phyloP scores from a whole-genome alignment of 1,140 invertebrate species.

The Drosophila pachea region DNA sequence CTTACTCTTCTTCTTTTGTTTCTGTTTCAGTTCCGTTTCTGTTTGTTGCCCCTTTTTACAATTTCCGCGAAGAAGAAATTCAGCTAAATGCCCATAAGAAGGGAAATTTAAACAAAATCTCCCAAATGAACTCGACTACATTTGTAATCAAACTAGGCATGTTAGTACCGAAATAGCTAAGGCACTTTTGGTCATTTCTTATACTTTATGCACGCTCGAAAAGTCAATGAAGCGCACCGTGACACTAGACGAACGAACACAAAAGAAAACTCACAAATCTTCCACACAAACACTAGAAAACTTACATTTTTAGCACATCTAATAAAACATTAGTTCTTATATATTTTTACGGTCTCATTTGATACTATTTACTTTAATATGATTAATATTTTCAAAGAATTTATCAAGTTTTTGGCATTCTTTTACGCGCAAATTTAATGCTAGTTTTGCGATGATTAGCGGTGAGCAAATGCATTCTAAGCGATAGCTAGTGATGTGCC shows the following conservation, averaged over 20 bases:
- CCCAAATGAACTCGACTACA: not conserved
- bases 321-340: slow-evolving; percentile 4
- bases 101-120: slow-evolving; percentile 10
- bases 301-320: slow-evolving; percentile 41
- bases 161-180: slow-evolving; percentile 6
- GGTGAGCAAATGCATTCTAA: slow-evolving; percentile 26
- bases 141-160: slow-evolving; percentile 1
- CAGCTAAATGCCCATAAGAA: slow-evolving; percentile 41
- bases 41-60: slow-evolving; percentile 32
- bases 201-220: slow-evolving; percentile 45
- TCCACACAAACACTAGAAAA: slow-evolving; percentile 9
- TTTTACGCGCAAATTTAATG: slow-evolving; percentile 65
- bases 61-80: slow-evolving; percentile 23
- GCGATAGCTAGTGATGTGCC: slow-evolving; percentile 22
- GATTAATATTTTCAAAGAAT: slow-evolving; percentile 33
- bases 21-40: slow-evolving; percentile 16
- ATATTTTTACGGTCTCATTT: slow-evolving; percentile 15
- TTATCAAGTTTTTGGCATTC: slow-evolving; percentile 45
- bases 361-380: slow-evolving; percentile 4
- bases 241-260: slow-evolving; percentile 60
- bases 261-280: slow-evolving; percentile 65
- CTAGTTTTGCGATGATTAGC: slow-evolving; percentile 39
- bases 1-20: slow-evolving; percentile 5
- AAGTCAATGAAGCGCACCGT: slow-evolving; percentile 72
- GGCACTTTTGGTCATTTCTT: slow-evolving; percentile 25